Conservation (phyloP, 2,797 vertebrate genomes). For the Choloepus didactylus region DNA sequence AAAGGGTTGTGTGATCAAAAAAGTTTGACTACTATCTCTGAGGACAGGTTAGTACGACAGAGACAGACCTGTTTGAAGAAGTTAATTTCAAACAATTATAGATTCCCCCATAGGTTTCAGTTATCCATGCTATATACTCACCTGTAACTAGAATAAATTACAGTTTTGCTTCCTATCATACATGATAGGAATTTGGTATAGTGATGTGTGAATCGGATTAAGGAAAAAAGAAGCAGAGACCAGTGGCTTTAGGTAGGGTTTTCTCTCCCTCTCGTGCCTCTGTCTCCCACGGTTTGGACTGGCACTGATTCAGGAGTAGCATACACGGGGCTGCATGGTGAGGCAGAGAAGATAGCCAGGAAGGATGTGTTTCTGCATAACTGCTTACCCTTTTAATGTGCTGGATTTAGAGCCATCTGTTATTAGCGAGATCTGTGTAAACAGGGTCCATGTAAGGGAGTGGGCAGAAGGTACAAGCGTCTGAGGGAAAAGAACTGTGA, state of each 20-base stretch:
- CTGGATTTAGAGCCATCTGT: neutral
- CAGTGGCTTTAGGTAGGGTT: neutral
- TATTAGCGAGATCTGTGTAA: neutral
- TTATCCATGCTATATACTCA: neutral
- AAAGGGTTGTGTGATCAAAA: neutral
- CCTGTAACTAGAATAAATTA: neutral
- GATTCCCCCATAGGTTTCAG: neutral
- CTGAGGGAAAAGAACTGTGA: neutral
- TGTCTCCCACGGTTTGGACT: neutral
- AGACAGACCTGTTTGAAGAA: neutral
- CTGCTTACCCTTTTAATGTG: neutral
- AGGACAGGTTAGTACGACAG: neutral
- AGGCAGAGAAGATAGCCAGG: neutral
- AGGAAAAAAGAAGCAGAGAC: neutral
- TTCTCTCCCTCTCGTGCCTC: neutral
- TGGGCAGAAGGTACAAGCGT: neutral
- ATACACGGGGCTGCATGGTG: neutral
- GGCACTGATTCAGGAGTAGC: neutral
- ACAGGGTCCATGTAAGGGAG: neutral
- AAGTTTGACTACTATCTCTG: neutral
- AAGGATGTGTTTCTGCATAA: neutral
- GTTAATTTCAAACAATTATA: neutral
- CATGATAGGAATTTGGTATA: neutral
- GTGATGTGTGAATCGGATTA: neutral
- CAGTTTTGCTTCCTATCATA: neutral